Evolutionary conservation across 2,888 invertebrate species (phyloP).

Genomic region (Aporophyla nigra): DNA sequence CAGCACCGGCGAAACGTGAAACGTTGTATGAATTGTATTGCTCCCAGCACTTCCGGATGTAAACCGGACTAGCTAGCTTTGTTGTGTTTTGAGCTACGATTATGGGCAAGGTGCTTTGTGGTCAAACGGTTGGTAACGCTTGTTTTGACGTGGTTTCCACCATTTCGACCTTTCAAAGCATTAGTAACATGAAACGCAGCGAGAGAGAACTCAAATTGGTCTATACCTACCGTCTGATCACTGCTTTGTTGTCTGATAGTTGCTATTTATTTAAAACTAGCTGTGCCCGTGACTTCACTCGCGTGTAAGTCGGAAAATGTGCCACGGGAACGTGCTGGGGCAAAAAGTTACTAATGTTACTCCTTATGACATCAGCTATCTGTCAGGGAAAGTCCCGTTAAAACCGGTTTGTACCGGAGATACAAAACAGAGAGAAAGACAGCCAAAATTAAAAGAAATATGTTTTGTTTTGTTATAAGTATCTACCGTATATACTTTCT

Average conservation of each 20-base stretch:
- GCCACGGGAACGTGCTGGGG: no score
- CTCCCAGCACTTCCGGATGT: conserved; percentile 37
- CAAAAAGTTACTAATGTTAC: no score
- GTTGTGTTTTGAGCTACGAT: conserved; percentile 9
- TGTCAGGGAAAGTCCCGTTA: no score
- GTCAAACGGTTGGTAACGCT: neutral
- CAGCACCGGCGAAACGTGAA: conserved; percentile 30
- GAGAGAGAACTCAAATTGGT: neutral
- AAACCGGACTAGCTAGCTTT: conserved; percentile 30
- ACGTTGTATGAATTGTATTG: conserved; percentile 19
- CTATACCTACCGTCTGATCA: neutral
- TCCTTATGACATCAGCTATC: no score
- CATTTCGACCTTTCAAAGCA: neutral
- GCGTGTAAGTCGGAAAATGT: no score
- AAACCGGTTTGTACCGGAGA: no score
- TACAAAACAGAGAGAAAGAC: no score
- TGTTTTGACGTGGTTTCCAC: neutral
- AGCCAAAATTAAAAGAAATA: no score
- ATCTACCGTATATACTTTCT: no score
- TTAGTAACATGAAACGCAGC: no score
- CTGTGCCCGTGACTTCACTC: no score
- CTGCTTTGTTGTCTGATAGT: neutral
- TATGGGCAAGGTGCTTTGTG: neutral
- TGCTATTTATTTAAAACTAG: neutral
- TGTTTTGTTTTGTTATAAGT: no score